These are phyloP conservation scores for Acomys russatus DNA, from an alignment of 2,797 vertebrate genomes.

Conservation along the genomic window DNA sequence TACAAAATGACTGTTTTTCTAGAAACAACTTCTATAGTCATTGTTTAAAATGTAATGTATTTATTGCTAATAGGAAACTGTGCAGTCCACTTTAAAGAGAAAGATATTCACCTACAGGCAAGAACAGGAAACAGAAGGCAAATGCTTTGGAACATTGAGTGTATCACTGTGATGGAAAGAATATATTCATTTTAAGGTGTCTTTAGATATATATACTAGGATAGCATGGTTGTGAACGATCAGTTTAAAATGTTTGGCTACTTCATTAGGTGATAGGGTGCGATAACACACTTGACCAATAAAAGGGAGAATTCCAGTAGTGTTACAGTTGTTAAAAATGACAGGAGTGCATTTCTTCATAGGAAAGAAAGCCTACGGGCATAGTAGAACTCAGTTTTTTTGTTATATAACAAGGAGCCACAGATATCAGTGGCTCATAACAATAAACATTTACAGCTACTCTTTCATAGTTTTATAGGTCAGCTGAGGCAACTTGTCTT, in stretches of 20 bases:
- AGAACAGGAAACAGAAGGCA: neutral
- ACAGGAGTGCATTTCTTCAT: conserved; percentile 17
- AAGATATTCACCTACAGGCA: neutral
- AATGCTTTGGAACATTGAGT: neutral
- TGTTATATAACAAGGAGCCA: conserved; percentile 28
- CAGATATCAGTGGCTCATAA: neutral
- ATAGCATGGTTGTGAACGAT: neutral
- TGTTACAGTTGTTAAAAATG: conserved; percentile 19
- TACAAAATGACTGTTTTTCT: neutral
- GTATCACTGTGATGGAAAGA: neutral
- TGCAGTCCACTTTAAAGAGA: neutral
- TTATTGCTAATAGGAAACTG: neutral
- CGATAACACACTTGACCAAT: conserved; percentile 57
- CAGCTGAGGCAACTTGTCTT: conserved; percentile 14
- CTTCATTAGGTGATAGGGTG: conserved; percentile 61
- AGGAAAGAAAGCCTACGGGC: conserved; percentile 34
- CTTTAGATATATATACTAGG: neutral
- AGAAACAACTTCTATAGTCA: neutral
- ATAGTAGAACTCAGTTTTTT: conserved; percentile 24
- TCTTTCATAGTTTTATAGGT: conserved; percentile 32
- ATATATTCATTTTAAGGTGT: conserved; percentile 1
- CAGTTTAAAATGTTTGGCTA: conserved; percentile 43
- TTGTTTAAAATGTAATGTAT: conserved; percentile 30
- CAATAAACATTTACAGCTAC: conserved; percentile 8
- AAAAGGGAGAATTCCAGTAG: neutral